Evolutionary conservation across 2,888 invertebrate species (phyloP).

Genomic region (Drosophila phalerata): DNA sequence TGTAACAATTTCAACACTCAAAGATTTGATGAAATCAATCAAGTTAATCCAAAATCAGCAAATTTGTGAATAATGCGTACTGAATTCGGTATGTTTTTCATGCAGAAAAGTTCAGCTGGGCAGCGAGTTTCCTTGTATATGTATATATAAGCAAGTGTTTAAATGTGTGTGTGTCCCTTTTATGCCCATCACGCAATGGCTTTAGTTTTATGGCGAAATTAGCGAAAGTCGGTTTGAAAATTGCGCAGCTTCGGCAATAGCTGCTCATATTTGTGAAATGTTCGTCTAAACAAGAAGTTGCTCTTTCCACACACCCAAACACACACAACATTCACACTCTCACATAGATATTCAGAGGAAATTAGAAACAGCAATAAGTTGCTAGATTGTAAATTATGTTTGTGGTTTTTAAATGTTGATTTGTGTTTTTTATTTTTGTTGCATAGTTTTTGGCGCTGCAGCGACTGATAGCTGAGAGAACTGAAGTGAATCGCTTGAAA

Average conservation of each 20-base stretch:
- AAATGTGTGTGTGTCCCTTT: constrained; percentile 48
- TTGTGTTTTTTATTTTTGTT: constrained; percentile 49
- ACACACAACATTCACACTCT: background rate
- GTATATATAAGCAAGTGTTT: background rate
- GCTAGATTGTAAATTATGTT: constrained; percentile 33
- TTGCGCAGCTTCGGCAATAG: constrained; percentile 48
- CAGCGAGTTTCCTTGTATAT: background rate
- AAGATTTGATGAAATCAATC: background rate
- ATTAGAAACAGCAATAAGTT: constrained; percentile 38
- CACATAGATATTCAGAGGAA: constrained; percentile 36
- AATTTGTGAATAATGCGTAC: background rate
- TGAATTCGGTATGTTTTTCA: constrained; percentile 24
- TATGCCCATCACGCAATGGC: constrained; percentile 73
- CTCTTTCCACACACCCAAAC: constrained; percentile 1
- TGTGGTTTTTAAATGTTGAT: constrained; percentile 39
- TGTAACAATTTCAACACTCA: too few relatives aligned
- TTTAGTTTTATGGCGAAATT: constrained; percentile 79
- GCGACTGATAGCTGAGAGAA: constrained; percentile 8
- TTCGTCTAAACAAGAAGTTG: constrained; percentile 22
- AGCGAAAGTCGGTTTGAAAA: constrained; percentile 55
- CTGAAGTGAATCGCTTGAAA: background rate
- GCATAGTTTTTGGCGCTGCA: constrained; percentile 56
- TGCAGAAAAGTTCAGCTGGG: constrained; percentile 14
- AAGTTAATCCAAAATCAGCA: background rate
- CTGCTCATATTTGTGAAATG: constrained; percentile 57